Conservation (phyloP, 2,888 invertebrate genomes). For the Spialia ferax region DNA sequence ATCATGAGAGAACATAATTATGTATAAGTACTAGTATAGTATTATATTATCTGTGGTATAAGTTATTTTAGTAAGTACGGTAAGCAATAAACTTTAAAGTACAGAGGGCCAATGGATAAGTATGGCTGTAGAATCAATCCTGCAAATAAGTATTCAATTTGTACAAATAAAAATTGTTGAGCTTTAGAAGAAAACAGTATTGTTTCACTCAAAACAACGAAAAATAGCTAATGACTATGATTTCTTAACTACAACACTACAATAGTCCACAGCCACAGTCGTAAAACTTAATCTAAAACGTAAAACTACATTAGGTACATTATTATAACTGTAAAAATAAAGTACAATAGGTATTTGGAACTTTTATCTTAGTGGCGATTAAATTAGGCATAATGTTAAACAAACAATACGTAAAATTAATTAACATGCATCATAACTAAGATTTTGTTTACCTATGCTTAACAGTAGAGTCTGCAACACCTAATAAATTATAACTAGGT, state of each 20-base stretch:
- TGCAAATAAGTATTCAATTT: background rate
- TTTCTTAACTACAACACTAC: slow-evolving; percentile 61
- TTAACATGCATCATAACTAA: slow-evolving; percentile 41
- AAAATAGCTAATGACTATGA: slow-evolving; percentile 63
- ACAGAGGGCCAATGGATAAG: background rate
- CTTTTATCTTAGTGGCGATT: slow-evolving; percentile 49
- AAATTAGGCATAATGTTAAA: slow-evolving; percentile 36
- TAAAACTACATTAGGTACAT: slow-evolving; percentile 38
- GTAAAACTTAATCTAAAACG: slow-evolving; percentile 60
- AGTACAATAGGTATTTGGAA: slow-evolving; percentile 54
- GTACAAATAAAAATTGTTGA: background rate
- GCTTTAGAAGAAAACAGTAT: background rate
- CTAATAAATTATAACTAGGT: background rate
- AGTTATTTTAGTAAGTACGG: too few relatives aligned
- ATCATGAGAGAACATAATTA: too few relatives aligned
- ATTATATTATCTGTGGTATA: too few relatives aligned
- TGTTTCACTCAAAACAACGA: background rate
- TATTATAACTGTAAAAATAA: slow-evolving; percentile 45
- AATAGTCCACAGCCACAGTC: slow-evolving; percentile 75
- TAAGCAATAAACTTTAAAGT: too few relatives aligned
- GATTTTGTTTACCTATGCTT: slow-evolving; percentile 50
- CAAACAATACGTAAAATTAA: slow-evolving; percentile 48
- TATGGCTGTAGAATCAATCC: background rate
- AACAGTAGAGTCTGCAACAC: background rate
- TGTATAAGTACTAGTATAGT: too few relatives aligned